These are phyloP conservation scores for Pseudococcus viburni DNA, from an alignment of 2,888 invertebrate genomes.

Conservation along the genomic window DNA sequence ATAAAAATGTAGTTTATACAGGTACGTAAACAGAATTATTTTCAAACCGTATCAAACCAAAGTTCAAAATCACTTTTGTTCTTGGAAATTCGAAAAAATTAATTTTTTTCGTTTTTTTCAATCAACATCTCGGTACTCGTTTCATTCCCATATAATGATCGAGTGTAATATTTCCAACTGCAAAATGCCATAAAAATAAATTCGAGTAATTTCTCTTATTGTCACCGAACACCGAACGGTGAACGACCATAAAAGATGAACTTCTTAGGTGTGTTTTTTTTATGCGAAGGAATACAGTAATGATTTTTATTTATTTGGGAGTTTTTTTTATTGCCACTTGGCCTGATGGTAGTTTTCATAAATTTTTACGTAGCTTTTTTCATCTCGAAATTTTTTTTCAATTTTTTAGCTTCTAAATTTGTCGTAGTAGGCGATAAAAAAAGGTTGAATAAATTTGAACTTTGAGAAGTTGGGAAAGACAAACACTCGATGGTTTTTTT, in stretches of 20 bases:
- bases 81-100: neutral
- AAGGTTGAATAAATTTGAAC: neutral
- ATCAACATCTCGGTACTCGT: neutral
- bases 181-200: constrained; percentile 3
- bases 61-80: neutral
- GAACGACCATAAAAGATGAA: constrained; percentile 9
- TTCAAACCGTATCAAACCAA: neutral
- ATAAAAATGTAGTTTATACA: neutral
- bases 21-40: constrained; percentile 43
- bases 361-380: neutral
- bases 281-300: neutral
- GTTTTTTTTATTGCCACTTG: neutral
- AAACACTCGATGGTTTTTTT: neutral
- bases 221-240: neutral
- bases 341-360: neutral
- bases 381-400: neutral
- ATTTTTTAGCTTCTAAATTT: neutral
- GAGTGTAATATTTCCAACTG: constrained; percentile 13
- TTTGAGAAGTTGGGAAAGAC: neutral
- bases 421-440: neutral
- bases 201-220: constrained; percentile 24
- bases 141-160: neutral
- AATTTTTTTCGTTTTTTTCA: neutral
- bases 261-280: neutral
- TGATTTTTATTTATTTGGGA: constrained; percentile 20